Conservation (phyloP, 1,140 invertebrate genomes). For the Trachelipus rathkii region DNA sequence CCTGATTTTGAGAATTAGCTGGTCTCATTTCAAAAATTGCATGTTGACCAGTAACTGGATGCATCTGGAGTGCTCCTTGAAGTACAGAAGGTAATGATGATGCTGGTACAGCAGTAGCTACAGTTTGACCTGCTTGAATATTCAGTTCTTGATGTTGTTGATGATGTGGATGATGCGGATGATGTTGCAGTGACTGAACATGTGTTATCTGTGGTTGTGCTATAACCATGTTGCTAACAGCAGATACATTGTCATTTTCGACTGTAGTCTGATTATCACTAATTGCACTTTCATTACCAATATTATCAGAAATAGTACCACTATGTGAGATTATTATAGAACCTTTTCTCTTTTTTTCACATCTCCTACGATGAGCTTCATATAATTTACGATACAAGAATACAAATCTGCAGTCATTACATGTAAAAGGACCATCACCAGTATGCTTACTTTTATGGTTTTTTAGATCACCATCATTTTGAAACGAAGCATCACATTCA, state of each 20-base stretch:
- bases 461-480: constrained; percentile 33
- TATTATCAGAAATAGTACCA: not conserved
- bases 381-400: constrained; percentile 43
- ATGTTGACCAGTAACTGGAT: not conserved
- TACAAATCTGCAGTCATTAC: constrained; percentile 40
- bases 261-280: not conserved
- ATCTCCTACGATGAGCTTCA: constrained; percentile 40
- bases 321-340: too few relatives aligned
- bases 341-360: constrained; percentile 36
- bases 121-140: not conserved
- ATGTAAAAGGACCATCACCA: constrained; percentile 41
- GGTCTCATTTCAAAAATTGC: not conserved
- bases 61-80: not conserved
- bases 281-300: not conserved
- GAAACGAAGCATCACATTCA: constrained; percentile 43
- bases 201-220: not conserved
- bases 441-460: constrained; percentile 40
- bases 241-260: not conserved
- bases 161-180: not conserved
- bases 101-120: not conserved
- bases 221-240: not conserved
- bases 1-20: not conserved
- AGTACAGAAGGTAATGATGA: constrained; percentile 9
- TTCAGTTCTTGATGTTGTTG: not conserved
- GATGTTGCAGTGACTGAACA: not conserved